Evolutionary conservation across 2,113 vertebrate species (phyloP), one percentile per base, ranked within the genome.

Genomic region (Leucosticte australis): DNA sequence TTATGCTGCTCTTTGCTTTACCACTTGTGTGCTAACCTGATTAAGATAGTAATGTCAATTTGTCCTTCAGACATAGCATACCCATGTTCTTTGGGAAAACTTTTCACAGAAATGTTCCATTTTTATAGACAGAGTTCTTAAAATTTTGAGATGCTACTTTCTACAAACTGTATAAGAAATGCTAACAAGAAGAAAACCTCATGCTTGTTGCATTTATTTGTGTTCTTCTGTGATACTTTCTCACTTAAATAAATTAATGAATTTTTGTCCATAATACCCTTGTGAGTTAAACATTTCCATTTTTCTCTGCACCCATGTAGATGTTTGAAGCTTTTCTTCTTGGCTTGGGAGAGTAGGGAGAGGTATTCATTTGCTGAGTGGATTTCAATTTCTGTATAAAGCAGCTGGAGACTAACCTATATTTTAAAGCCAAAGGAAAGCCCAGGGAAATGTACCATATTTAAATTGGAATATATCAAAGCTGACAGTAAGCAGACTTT

Each of bases 1-100:
- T 95, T 87, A 94, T 83, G 67, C 47, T 91, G 55, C 46, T 96
- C 55, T 95, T 94, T 96, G 78, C 59, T 95, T 96, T 94, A 84
- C 52, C 47, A 77, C 50, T 95, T 88, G 22, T 80, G 71, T 90
- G 52, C 56, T 95, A 96, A 84, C 39, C 24, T 0, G 0, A 89
- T 89, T 82, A 89, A 93, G 57, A 92, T 2, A 74, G 53, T 91
- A 94, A 90, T 80, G 82, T 95, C 87, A 95, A 71, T 94, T 95
- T 91, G 33, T 90, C 95, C 81, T 93, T 97, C 90, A 87, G 22
- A 83, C 83, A 83, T 23, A 83, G 6, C 52, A 82, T 24, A 41
- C 4, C 22, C 12, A 5, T 44, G 18, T 52, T 77, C 47, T 84
- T 92, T 44, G 64, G 63, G 26, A 89, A 57, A 41, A 11, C 11